phyloP scores from a whole-genome alignment of 2,888 invertebrate species.

The Cryptosula pallasiana region DNA sequence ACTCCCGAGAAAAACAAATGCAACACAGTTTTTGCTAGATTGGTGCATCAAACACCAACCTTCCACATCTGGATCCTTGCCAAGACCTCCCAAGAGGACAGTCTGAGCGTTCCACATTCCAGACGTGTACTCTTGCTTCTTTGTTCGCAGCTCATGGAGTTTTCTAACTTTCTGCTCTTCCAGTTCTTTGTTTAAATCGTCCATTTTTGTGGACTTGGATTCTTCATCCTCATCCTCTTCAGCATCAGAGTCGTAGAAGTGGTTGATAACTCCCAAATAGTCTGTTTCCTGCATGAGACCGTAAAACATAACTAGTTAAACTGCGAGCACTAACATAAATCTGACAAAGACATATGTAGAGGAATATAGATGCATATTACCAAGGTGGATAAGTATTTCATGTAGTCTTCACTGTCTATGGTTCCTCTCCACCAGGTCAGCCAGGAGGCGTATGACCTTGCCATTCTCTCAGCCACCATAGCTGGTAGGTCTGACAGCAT shows the following conservation, averaged over 20 bases:
- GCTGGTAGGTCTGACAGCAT: slow-evolving; percentile 27
- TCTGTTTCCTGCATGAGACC: slow-evolving; percentile 42
- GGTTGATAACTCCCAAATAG: slow-evolving; percentile 50
- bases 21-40: too few species aligned
- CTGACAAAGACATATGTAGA: neutral
- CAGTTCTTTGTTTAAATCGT: slow-evolving; percentile 22
- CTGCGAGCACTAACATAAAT: neutral
- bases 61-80: slow-evolving; percentile 41
- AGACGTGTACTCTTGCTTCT: slow-evolving; percentile 43
- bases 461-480: slow-evolving; percentile 38
- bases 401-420: slow-evolving; percentile 50
- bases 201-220: slow-evolving; percentile 17
- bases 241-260: slow-evolving; percentile 47
- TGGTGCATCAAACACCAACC: too few species aligned
- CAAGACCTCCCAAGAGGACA: slow-evolving; percentile 49
- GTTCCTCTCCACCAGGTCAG: slow-evolving; percentile 51
- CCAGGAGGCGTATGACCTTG: slow-evolving; percentile 49
- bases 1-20: too few species aligned
- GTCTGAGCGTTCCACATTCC: slow-evolving; percentile 53
- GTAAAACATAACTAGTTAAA: neutral
- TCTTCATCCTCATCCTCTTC: slow-evolving; percentile 44
- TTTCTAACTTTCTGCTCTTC: slow-evolving; percentile 34
- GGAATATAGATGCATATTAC: slow-evolving; percentile 30
- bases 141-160: slow-evolving; percentile 37
- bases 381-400: slow-evolving; percentile 51